Conservation (phyloP, 2,797 vertebrate species). For the Buceros bicornis region DNA sequence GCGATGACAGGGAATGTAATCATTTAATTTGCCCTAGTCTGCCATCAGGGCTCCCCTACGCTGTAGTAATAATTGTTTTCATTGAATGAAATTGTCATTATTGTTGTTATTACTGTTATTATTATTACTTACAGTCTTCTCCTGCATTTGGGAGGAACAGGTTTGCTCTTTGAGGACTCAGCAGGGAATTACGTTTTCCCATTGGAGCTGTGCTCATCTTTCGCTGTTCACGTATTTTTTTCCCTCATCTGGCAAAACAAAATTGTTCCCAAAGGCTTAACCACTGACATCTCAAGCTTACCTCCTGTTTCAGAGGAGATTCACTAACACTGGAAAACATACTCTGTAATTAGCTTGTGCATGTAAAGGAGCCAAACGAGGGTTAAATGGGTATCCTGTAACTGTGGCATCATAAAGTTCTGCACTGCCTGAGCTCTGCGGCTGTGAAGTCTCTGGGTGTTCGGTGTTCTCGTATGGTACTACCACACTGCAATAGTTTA, state of each 20-base stretch:
- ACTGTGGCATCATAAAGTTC: conserved; percentile 2
- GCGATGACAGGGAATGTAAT: neutral
- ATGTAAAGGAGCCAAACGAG: conserved; percentile 24
- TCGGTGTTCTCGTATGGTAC: neutral
- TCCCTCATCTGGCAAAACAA: neutral
- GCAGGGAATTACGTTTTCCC: neutral
- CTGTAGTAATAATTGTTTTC: neutral
- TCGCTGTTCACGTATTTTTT: rapidly evolving
- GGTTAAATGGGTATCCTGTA: neutral
- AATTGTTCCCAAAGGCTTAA: neutral
- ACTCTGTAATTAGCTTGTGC: conserved; percentile 23
- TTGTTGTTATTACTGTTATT: neutral
- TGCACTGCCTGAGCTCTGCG: neutral
- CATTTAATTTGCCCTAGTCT: neutral
- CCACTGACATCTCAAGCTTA: neutral
- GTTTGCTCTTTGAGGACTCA: neutral
- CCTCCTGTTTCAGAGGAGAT: neutral
- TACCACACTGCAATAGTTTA: neutral
- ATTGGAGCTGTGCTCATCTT: neutral
- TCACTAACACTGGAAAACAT: neutral
- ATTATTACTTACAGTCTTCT: neutral
- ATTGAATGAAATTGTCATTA: neutral
- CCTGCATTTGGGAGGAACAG: neutral
- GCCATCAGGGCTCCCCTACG: neutral
- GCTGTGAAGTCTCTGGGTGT: neutral